phyloP scores from a whole-genome alignment of 2,888 invertebrate species.

The Stomorhina lunata region DNA sequence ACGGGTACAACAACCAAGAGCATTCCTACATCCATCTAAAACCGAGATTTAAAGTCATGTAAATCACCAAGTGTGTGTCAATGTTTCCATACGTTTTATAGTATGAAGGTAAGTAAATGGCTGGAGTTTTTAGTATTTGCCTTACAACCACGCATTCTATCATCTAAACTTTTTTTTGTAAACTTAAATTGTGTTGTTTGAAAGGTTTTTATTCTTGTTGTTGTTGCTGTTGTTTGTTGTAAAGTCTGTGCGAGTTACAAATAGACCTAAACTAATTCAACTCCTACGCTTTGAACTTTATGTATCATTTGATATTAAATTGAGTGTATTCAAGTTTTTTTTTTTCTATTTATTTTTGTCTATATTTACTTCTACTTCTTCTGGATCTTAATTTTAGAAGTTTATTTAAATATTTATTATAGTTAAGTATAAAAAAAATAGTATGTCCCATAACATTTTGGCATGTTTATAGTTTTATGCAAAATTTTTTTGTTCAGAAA shows the following conservation, averaged over 20 bases:
- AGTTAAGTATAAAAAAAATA: too few relatives aligned
- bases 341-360: too few relatives aligned
- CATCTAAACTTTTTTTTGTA: slow-evolving; percentile 21
- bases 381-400: slow-evolving; percentile 45
- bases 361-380: neutral
- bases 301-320: slow-evolving; percentile 4
- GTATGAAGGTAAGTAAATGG: too few relatives aligned
- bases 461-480: slow-evolving; percentile 62
- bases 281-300: slow-evolving; percentile 65
- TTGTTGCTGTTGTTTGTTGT: neutral
- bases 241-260: slow-evolving; percentile 23
- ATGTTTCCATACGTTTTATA: neutral
- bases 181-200: slow-evolving; percentile 13
- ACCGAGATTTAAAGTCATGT: neutral
- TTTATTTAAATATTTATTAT: slow-evolving; percentile 58
- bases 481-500: slow-evolving; percentile 29
- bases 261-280: slow-evolving; percentile 64
- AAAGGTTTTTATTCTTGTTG: neutral
- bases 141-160: slow-evolving; percentile 50
- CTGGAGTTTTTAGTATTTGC: neutral
- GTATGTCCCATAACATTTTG: slow-evolving; percentile 39
- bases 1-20: neutral
- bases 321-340: neutral
- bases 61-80: neutral
- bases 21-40: slow-evolving; percentile 11